Evolutionary conservation across 1,140 invertebrate genomes (phyloP), one percentile per base, ranked within the genome.

Genomic region (Drosophila varians): DNA sequence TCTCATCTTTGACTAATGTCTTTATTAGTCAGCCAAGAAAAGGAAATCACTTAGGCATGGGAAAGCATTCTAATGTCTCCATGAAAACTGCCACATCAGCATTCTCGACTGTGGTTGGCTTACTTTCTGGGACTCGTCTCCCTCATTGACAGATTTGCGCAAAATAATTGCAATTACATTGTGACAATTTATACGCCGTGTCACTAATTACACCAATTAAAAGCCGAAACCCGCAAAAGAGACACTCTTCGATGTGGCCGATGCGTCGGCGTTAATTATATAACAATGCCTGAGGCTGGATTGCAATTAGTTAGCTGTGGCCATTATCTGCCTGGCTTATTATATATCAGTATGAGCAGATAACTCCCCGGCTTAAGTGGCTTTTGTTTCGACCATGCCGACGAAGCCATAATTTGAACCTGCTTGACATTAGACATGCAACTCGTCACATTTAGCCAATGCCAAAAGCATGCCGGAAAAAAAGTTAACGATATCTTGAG

Each of bases 181-280:
- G 72, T 68, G 70, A 82, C 71, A 75, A 62, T 72, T 68, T 69
- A 65, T 79, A 58, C 55, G 76, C 71, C 52, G 68, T 51, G 71
- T 86, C 71, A 79, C 76, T 68, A 84, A 83, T 79, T 86, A 86
- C 58, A 68, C 56, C 66, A 86, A 84, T 79, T 84, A 69, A 40
- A 18, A 55, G 43, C 38, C 55, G 26, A 68, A 55, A 45, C 19
- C 16, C 49, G 12, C 11, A 28, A 53, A 49, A 31, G 40, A 51
- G 21, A 64, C 46, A 52, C 66, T 57, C 12, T 23, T 47, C 45
- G 19, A 46, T 75, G 49, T 68, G 72, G 56, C 61, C 60, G 72
- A 73, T 84, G 71, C 66, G 71, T 79, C 53, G 75, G 80, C 69
- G 80, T 56, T 79, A 79, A 79, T 79, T 60, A 73, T 86, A 70